A percentile compares a stretch with the other conserved stretches of the same genome.
Evolutionary conservation across 2,797 vertebrate species (phyloP).

Genomic region (Enteromius trimaculatus): DNA sequence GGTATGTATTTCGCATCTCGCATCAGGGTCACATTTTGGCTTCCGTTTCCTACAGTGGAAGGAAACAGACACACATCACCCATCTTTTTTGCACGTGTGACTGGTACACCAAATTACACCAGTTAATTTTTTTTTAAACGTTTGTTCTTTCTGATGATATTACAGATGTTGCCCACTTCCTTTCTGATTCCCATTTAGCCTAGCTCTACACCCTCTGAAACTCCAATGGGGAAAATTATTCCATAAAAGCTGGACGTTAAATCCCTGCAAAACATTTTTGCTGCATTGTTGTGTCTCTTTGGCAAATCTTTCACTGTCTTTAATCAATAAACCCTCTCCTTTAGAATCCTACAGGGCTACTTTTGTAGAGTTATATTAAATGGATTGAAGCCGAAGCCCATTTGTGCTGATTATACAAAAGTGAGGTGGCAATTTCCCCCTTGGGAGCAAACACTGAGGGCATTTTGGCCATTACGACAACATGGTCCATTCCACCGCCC

Average conservation of each 20-base stretch:
- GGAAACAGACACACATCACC: not conserved
- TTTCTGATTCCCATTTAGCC: not conserved
- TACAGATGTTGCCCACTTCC: not conserved
- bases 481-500: constrained; percentile 33
- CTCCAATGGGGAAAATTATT: not conserved
- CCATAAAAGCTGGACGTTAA: not conserved
- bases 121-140: not conserved
- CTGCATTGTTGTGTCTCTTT: constrained; percentile 12
- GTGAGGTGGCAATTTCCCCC: constrained; percentile 23
- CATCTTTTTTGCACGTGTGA: not conserved
- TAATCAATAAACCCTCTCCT: constrained; percentile 32
- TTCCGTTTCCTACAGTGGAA: not conserved
- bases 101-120: not conserved
- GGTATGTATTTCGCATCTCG: too few relatives aligned
- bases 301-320: not conserved
- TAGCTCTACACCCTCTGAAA: not conserved
- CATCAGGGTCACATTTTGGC: not conserved
- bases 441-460: constrained; percentile 34
- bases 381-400: constrained; percentile 14
- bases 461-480: constrained; percentile 25
- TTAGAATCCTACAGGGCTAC: constrained; percentile 17
- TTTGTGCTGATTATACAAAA: constrained; percentile 45
- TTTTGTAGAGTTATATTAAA: constrained; percentile 21
- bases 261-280: not conserved
- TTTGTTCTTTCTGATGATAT: not conserved